These are phyloP conservation scores for Tinamus guttatus DNA, from an alignment of 2,113 vertebrate genomes.

Conservation along the genomic window DNA sequence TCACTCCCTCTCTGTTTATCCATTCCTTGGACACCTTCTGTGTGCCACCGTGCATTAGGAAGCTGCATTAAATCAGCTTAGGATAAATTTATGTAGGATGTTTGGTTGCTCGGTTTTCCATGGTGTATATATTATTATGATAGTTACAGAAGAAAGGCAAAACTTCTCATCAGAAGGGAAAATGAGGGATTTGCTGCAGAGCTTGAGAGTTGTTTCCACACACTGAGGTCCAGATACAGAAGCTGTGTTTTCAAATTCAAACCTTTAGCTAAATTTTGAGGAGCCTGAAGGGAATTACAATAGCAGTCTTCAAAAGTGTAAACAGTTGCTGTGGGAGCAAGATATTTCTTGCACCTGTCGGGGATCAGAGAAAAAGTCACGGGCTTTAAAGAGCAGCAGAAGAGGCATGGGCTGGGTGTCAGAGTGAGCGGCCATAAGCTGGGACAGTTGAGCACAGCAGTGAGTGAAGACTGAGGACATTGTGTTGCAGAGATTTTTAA, in stretches of 20 bases:
- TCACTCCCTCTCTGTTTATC: neutral
- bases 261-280: neutral
- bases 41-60: neutral
- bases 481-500: neutral
- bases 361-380: neutral
- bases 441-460: rapidly evolving
- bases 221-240: neutral
- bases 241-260: neutral
- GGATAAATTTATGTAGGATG: neutral
- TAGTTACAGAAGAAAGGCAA: neutral
- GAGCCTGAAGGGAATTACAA: neutral
- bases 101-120: neutral
- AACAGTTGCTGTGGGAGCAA: neutral
- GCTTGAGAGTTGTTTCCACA: neutral
- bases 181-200: neutral
- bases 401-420: neutral
- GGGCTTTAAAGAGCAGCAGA: neutral
- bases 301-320: neutral
- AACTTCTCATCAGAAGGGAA: neutral
- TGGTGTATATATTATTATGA: neutral
- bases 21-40: neutral
- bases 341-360: neutral
- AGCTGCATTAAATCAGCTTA: neutral
- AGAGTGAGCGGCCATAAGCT: neutral
- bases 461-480: neutral